phyloP scores from a whole-genome alignment of 2,113 vertebrate genomes.

The Pelecanus crispus region DNA sequence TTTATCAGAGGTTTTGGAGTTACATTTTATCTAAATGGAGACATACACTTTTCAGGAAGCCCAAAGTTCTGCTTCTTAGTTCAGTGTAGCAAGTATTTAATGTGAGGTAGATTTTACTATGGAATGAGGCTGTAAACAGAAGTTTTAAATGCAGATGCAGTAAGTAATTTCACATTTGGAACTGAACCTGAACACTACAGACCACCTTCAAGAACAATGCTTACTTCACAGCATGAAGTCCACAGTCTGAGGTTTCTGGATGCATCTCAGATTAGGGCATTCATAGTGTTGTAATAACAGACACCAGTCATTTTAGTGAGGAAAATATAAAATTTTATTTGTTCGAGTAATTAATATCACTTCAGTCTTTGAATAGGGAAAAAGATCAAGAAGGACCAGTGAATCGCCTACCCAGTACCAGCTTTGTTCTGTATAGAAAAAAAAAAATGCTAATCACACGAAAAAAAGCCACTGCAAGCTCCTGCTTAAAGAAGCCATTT shows the following conservation, averaged over 20 bases:
- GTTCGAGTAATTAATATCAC: background rate
- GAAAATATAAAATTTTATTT: background rate
- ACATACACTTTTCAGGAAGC: background rate
- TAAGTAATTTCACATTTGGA: background rate
- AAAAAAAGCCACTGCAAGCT: background rate
- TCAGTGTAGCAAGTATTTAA: background rate
- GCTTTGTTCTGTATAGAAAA: background rate
- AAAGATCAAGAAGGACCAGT: background rate
- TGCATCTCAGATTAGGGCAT: background rate
- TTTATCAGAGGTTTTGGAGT: background rate
- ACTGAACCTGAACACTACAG: background rate
- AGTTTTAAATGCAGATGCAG: background rate
- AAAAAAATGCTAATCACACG: background rate
- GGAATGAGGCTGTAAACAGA: background rate
- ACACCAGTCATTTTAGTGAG: background rate
- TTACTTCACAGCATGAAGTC: background rate
- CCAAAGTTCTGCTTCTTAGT: background rate
- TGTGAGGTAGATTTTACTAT: background rate
- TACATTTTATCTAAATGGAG: background rate
- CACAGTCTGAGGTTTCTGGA: background rate
- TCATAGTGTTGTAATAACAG: background rate
- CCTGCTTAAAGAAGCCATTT: background rate
- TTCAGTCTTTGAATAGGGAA: background rate
- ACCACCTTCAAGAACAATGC: background rate
- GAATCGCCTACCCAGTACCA: background rate